Percentiles rank a stretch among this genome's conserved stretches.
phyloP scores from a whole-genome alignment of 1,140 invertebrate genomes.

The Drosophila leontia region DNA sequence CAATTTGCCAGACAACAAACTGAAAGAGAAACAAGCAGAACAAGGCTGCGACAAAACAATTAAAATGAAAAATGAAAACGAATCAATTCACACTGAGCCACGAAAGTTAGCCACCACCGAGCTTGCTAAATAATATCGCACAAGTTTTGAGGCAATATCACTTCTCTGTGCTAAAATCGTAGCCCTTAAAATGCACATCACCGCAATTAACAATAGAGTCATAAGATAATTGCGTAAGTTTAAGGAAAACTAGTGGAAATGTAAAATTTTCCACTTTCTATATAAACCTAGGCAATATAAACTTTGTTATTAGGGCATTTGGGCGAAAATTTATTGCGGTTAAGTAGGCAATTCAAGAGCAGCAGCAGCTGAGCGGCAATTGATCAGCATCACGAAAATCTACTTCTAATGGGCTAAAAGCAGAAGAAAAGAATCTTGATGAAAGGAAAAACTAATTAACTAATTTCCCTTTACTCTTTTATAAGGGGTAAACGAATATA shows the following conservation, averaged over 20 bases:
- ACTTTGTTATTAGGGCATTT: not conserved
- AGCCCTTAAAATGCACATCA: constrained; percentile 44
- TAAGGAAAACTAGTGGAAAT: not conserved
- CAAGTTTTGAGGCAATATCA: constrained; percentile 3
- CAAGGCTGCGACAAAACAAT: constrained; percentile 25
- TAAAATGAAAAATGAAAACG: constrained; percentile 20
- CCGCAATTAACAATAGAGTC: constrained; percentile 56
- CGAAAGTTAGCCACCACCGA: constrained; percentile 18
- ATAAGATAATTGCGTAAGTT: constrained; percentile 39
- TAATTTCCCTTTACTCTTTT: not conserved
- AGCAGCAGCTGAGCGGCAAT: not conserved
- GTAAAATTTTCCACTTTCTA: not conserved
- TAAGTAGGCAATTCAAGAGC: not conserved
- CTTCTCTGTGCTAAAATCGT: constrained; percentile 49
- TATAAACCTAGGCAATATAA: not conserved
- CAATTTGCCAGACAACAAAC: constrained; percentile 49
- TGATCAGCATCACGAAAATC: not conserved
- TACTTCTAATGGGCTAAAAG: not conserved
- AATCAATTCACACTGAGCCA: constrained; percentile 42
- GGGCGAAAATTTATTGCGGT: not conserved
- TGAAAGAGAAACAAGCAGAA: constrained; percentile 21
- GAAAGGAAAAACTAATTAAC: not conserved
- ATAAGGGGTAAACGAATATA: not conserved
- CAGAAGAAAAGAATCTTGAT: not conserved
- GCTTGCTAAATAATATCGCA: constrained; percentile 44